phyloP scores from a whole-genome alignment of 2,888 invertebrate species.

The Agrochola circellaris region DNA sequence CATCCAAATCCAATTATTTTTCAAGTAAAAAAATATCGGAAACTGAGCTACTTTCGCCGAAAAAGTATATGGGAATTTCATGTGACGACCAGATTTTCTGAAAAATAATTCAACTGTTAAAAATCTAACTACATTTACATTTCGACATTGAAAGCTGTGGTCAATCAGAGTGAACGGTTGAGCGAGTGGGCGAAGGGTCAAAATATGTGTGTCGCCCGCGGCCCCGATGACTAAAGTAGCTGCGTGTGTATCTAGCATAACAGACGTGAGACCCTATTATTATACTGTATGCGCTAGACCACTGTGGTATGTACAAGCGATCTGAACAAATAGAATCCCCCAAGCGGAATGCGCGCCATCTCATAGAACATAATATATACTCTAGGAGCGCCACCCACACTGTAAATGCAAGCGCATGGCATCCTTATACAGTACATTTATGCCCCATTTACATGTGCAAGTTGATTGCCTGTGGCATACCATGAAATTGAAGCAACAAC shows the following conservation, averaged over 20 bases:
- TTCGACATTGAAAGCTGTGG: neutral
- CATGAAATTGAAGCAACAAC: neutral
- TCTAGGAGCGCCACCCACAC: neutral
- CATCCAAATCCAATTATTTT: constrained; percentile 94
- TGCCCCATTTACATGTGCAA: neutral
- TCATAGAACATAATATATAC: too few relatives aligned
- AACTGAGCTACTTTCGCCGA: constrained; percentile 95
- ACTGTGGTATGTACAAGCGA: neutral
- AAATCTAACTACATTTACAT: neutral
- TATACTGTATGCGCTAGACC: neutral
- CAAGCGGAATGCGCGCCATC: neutral
- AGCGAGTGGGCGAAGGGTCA: neutral
- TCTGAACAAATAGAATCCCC: neutral
- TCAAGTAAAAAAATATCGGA: constrained; percentile 93
- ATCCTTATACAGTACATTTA: too few relatives aligned
- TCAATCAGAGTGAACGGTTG: neutral
- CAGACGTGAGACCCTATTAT: neutral
- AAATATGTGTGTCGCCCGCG: neutral
- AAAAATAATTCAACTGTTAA: constrained; percentile 45
- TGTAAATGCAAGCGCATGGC: neutral
- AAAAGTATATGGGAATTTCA: constrained; percentile 96
- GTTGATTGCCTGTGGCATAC: neutral
- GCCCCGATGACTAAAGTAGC: neutral
- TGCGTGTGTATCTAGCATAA: neutral
- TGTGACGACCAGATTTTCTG: constrained; percentile 92